These are phyloP conservation scores for Chelonia mydas DNA, from an alignment of 2,797 vertebrate species.

Conservation along the genomic window DNA sequence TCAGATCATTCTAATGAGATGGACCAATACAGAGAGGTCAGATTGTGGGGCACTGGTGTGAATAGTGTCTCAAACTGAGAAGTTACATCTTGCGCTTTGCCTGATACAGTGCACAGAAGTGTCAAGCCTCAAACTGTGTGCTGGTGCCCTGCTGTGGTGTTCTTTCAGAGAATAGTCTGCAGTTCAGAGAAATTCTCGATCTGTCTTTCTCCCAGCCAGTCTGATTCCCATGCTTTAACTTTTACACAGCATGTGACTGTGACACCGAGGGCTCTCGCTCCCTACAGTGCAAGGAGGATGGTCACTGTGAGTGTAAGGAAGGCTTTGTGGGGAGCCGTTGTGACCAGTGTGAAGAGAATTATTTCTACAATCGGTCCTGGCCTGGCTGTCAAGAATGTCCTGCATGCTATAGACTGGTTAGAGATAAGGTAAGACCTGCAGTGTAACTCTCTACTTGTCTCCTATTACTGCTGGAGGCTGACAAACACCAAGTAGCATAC, in stretches of 20 bases:
- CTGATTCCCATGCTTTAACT: conserved; percentile 18
- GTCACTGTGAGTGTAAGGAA: conserved; percentile 90
- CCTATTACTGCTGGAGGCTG: fast-evolving
- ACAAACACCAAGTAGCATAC: background rate
- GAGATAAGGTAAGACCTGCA: conserved; percentile 89
- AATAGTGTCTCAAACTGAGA: background rate
- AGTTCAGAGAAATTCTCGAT: background rate
- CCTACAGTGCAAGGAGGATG: conserved; percentile 90
- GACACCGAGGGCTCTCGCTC: conserved; percentile 90
- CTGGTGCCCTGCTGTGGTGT: fast-evolving
- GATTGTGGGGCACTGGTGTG: background rate
- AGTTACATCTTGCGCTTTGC: no score
- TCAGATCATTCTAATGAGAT: background rate
- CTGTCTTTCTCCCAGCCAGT: background rate
- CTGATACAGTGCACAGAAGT: background rate
- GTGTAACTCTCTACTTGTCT: fast-evolving
- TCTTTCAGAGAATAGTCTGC: background rate
- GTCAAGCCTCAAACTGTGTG: background rate
- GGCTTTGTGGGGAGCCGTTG: conserved; percentile 94
- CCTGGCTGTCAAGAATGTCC: conserved; percentile 97
- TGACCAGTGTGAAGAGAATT: conserved; percentile 98
- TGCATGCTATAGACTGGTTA: conserved; percentile 93
- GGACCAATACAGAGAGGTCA: background rate
- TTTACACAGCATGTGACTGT: conserved; percentile 92
- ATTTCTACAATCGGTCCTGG: conserved; percentile 95